These are phyloP conservation scores for Trichogramma dendrolimi DNA, from an alignment of 2,888 invertebrate species.

Conservation along the genomic window DNA sequence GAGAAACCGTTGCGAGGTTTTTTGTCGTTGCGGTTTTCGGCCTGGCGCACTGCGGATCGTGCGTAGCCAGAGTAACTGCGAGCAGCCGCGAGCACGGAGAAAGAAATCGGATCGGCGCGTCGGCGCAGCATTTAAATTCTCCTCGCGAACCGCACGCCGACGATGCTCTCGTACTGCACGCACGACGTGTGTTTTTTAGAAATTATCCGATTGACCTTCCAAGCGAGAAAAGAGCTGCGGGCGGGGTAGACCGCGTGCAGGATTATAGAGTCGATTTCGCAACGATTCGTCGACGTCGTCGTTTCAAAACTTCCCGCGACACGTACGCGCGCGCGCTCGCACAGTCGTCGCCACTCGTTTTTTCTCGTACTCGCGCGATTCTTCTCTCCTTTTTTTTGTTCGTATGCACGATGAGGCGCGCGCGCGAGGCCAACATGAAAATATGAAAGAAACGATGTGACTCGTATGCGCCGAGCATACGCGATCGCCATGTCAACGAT, in stretches of 20 bases:
- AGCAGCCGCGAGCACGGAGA: neutral
- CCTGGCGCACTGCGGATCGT: too few species aligned
- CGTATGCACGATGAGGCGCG: neutral
- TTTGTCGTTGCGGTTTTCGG: too few species aligned
- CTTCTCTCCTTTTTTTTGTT: neutral
- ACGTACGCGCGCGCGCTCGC: neutral
- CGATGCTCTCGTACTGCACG: too few species aligned
- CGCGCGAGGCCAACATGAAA: too few species aligned
- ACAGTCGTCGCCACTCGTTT: neutral
- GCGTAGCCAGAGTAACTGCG: neutral
- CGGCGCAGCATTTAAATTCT: neutral
- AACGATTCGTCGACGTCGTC: neutral
- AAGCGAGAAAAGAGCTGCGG: conserved; percentile 1
- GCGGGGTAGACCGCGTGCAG: neutral
- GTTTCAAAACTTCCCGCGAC: conserved; percentile 28
- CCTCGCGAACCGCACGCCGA: too few species aligned
- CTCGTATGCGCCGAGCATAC: neutral
- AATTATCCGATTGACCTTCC: conserved; percentile 19
- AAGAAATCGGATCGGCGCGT: neutral
- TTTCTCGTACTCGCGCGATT: neutral
- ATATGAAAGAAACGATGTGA: too few species aligned
- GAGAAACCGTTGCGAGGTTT: too few species aligned
- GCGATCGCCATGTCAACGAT: conserved; percentile 20
- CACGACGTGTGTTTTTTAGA: conserved; percentile 7
- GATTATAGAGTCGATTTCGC: conserved; percentile 17